These are phyloP conservation scores for Helleia helle DNA, from an alignment of 2,888 invertebrate species.

Conservation along the genomic window DNA sequence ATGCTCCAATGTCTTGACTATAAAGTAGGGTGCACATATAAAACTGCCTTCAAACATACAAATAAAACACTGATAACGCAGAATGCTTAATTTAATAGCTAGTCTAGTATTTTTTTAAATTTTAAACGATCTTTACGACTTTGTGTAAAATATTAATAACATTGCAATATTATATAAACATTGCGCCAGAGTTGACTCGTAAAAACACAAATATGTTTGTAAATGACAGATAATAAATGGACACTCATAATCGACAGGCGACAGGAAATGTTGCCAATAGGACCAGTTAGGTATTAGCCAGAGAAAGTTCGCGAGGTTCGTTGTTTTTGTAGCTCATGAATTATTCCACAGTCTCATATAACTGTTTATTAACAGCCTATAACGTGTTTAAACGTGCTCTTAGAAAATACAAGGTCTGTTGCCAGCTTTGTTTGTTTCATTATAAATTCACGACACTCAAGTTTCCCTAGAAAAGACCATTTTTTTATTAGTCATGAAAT, in stretches of 20 bases:
- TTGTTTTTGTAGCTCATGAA: slow-evolving; percentile 13
- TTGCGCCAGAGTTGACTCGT: no score
- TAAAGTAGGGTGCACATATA: no score
- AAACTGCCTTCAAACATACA: no score
- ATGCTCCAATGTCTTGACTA: no score
- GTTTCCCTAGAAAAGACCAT: no score
- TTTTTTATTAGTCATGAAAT: no score
- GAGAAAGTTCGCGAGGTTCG: slow-evolving; percentile 14
- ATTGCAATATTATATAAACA: background rate
- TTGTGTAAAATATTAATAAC: no score
- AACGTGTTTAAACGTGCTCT: slow-evolving; percentile 2
- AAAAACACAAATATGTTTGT: slow-evolving; percentile 1
- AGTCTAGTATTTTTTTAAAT: no score
- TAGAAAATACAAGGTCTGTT: slow-evolving; percentile 3
- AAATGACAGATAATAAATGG: slow-evolving; percentile 8
- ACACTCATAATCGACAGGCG: background rate
- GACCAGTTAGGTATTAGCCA: background rate
- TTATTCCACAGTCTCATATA: slow-evolving; percentile 9
- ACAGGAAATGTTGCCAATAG: background rate
- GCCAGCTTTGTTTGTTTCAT: background rate
- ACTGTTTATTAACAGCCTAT: slow-evolving; percentile 8
- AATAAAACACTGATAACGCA: no score
- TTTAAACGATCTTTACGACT: no score
- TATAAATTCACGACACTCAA: background rate
- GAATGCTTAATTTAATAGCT: no score